Evolutionary conservation across 2,797 vertebrate genomes (phyloP).

Genomic region (Lophius americanus): DNA sequence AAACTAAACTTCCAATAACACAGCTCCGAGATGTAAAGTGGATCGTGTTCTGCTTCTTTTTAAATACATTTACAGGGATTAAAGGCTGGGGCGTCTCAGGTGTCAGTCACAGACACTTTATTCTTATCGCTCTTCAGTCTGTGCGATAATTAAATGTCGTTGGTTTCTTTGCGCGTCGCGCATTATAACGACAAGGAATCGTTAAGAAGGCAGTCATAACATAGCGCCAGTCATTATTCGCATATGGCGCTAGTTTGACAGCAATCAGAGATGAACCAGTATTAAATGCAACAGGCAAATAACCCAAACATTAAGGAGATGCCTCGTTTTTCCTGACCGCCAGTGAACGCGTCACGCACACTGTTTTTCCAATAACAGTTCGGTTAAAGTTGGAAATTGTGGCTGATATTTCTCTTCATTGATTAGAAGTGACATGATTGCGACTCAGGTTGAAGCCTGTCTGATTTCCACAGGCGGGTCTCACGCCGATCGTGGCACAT

Average conservation of each 20-base stretch:
- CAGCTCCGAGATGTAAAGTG: background rate
- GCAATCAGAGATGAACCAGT: background rate
- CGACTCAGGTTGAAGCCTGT: background rate
- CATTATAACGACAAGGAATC: background rate
- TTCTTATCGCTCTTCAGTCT: background rate
- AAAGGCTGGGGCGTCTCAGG: no score
- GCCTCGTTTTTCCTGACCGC: background rate
- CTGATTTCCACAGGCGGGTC: conserved; percentile 14
- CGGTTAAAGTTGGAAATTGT: background rate
- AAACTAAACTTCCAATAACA: background rate
- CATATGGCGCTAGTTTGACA: background rate
- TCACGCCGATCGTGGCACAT: conserved; percentile 42
- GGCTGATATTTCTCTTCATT: background rate
- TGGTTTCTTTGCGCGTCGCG: background rate
- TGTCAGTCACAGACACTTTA: no score
- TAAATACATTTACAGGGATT: no score
- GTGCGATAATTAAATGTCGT: background rate
- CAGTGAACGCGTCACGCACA: no score
- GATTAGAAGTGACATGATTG: background rate
- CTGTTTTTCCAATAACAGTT: background rate
- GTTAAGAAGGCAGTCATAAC: background rate
- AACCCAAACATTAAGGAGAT: background rate
- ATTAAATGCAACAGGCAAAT: conserved; percentile 50
- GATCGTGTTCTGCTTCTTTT: background rate
- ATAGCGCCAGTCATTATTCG: background rate